A percentile compares a stretch with the other conserved stretches of the same genome.
Evolutionary conservation across 2,113 vertebrate species (phyloP).

Genomic region (Eptesicus fuscus): DNA sequence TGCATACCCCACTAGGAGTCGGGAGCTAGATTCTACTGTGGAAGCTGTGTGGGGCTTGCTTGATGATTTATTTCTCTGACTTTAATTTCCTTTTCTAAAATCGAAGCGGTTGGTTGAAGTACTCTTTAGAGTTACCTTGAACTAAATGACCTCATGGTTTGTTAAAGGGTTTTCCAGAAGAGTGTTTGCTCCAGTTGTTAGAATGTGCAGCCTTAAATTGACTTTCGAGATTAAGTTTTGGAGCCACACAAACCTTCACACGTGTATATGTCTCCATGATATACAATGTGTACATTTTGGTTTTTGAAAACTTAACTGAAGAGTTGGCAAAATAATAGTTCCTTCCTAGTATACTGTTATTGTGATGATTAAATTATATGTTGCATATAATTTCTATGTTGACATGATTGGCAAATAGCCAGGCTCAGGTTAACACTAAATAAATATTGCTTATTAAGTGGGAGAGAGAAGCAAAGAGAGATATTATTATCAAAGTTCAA

Average conservation of each 20-base stretch:
- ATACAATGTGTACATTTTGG: neutral
- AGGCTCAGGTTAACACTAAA: neutral
- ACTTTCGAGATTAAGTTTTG: neutral
- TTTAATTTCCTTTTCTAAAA: slow-evolving; percentile 1
- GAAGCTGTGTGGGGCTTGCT: neutral
- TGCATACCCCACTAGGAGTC: neutral
- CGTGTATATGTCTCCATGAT: neutral
- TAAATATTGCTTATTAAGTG: neutral
- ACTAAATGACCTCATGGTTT: neutral
- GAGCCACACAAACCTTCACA: neutral
- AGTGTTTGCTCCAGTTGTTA: neutral
- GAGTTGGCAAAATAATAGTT: neutral
- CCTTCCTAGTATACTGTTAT: neutral
- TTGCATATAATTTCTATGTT: neutral
- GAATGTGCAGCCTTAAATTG: neutral
- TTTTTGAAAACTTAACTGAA: neutral
- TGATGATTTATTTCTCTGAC: neutral
- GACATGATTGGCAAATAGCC: neutral
- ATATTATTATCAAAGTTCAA: neutral
- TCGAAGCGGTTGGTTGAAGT: neutral
- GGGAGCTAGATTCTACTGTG: neutral
- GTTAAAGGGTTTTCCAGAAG: neutral
- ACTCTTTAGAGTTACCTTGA: neutral
- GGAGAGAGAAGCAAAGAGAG: neutral
- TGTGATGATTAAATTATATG: neutral